phyloP scores from a whole-genome alignment of 1,140 invertebrate genomes.

The Drosophila serrata region DNA sequence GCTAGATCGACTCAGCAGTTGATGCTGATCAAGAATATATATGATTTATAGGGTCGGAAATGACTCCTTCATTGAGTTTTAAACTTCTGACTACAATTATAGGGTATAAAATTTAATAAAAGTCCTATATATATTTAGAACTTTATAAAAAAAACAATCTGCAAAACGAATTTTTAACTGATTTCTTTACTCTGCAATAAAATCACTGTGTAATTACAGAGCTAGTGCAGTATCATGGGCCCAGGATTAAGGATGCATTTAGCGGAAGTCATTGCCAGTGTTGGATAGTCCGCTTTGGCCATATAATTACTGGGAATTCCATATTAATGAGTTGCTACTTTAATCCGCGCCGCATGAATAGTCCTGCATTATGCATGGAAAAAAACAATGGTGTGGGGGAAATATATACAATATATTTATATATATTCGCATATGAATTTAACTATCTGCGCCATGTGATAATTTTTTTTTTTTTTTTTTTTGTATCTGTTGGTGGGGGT shows the following conservation, averaged over 20 bases:
- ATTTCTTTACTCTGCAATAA: too few relatives aligned
- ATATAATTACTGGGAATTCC: constrained; percentile 49
- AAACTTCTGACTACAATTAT: too few relatives aligned
- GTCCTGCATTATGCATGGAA: constrained; percentile 36
- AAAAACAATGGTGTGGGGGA: constrained; percentile 2
- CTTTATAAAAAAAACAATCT: too few relatives aligned
- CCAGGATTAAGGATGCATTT: constrained; percentile 12
- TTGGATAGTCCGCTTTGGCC: constrained; percentile 14
- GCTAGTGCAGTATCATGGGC: neutral
- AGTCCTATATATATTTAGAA: neutral
- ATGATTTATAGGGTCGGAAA: too few relatives aligned
- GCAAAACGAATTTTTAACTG: too few relatives aligned
- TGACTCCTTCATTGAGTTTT: too few relatives aligned
- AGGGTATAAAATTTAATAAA: neutral
- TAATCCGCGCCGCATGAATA: constrained; percentile 39
- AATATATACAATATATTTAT: neutral
- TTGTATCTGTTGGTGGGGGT: constrained; percentile 5
- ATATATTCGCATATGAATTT: constrained; percentile 16
- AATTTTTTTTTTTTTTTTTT: constrained; percentile 13
- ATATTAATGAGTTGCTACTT: constrained; percentile 48
- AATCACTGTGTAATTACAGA: constrained; percentile 4
- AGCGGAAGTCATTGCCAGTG: constrained; percentile 14
- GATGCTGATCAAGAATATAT: too few relatives aligned
- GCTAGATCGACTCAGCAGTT: too few relatives aligned
- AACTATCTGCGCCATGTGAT: constrained; percentile 21